These are phyloP conservation scores for Steinernema khuongi DNA, from an alignment of 1,140 invertebrate genomes.

Conservation along the genomic window DNA sequence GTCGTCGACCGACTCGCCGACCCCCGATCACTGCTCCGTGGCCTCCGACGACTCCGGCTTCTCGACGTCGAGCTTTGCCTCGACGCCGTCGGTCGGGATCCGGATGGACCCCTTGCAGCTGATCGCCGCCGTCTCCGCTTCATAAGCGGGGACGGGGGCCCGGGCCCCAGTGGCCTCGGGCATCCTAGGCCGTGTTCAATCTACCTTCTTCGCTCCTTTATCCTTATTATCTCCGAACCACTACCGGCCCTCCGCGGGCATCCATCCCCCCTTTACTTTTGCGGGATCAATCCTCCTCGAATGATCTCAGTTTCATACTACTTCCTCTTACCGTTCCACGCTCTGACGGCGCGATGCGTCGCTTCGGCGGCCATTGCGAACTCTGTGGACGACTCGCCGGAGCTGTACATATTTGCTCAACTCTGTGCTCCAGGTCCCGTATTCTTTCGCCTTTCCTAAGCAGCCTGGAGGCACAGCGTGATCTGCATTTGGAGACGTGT, in stretches of 20 bases:
- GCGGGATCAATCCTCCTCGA: conserved; percentile 14
- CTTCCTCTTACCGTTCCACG: not conserved
- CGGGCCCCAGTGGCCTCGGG: no score
- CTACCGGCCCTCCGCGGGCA: not conserved
- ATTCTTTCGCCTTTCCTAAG: not conserved
- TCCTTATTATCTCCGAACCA: not conserved
- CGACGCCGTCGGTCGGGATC: not conserved
- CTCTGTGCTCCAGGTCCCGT: no score
- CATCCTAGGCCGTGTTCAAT: no score
- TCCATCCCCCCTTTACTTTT: not conserved
- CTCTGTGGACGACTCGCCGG: no score
- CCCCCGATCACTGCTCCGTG: conserved; percentile 2
- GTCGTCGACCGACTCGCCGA: conserved; percentile 9
- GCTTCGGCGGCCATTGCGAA: not conserved
- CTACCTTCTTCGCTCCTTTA: not conserved
- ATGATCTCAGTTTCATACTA: conserved; percentile 5
- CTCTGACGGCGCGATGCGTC: not conserved
- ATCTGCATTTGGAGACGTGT: not conserved
- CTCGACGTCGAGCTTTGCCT: not conserved
- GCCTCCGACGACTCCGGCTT: not conserved
- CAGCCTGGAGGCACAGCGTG: not conserved
- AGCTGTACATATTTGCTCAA: conserved; percentile 13
- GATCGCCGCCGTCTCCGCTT: conserved; percentile 10
- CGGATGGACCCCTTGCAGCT: conserved; percentile 10
- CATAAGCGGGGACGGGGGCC: no score